A percentile compares a stretch with the other conserved stretches of the same genome.
These are phyloP conservation scores for Crossaster papposus DNA, from an alignment of 53 echinoderm and acorn worm genomes.

Conservation along the genomic window DNA sequence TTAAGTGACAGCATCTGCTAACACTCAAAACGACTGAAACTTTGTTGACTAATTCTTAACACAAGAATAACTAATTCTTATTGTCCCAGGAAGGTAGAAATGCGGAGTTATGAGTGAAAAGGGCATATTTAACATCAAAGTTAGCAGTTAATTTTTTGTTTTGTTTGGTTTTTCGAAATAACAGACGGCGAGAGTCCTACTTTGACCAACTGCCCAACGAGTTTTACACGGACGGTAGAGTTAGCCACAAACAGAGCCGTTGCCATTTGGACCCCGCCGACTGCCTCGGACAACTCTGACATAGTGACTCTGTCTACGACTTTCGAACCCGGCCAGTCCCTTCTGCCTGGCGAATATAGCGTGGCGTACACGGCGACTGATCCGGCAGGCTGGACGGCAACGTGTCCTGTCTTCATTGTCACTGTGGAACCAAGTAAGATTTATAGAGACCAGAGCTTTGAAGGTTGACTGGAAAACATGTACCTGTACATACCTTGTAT, in stretches of 20 bases:
- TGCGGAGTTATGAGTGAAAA: too few relatives aligned
- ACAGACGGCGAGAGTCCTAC: constrained; percentile 48
- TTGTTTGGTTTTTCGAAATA: neutral
- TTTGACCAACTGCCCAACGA: constrained; percentile 44
- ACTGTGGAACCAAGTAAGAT: constrained; percentile 26
- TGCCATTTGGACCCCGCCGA: constrained; percentile 42
- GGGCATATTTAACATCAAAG: too few relatives aligned
- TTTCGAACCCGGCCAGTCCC: constrained; percentile 30
- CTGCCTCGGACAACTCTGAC: constrained; percentile 41
- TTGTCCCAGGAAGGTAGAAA: too few relatives aligned
- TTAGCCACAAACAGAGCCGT: constrained; percentile 11
- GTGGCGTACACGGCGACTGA: constrained; percentile 59
- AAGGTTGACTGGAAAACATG: too few relatives aligned
- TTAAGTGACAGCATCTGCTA: too few relatives aligned
- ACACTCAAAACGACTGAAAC: too few relatives aligned
- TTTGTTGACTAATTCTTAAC: too few relatives aligned
- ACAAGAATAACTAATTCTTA: too few relatives aligned
- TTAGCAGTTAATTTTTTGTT: neutral
- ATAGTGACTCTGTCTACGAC: constrained; percentile 11
- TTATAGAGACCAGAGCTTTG: neutral
- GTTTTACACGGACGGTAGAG: constrained; percentile 37
- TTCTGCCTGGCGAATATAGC: constrained; percentile 35
- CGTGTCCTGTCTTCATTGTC: constrained; percentile 58
- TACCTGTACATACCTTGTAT: too few relatives aligned
- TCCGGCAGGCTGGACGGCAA: constrained; percentile 28